phyloP scores from a whole-genome alignment of 2,888 invertebrate species.

The Kryphioiulus occultus region DNA sequence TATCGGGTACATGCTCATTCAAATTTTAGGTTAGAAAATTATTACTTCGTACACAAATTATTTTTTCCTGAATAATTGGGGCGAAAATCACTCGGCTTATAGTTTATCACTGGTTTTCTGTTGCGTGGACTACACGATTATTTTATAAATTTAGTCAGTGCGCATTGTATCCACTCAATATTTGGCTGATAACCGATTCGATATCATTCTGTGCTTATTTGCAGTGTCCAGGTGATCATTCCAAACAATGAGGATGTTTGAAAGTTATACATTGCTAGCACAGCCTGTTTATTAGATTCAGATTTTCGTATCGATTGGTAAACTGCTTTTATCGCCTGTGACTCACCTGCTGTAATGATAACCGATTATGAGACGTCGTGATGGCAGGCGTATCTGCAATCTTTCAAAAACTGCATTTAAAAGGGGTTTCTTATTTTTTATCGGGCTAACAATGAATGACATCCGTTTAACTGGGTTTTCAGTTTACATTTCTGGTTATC shows the following conservation, averaged over 20 bases:
- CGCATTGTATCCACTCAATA: not conserved
- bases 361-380: conserved; percentile 40
- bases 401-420: not conserved
- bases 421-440: not conserved
- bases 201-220: not conserved
- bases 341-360: conserved; percentile 7
- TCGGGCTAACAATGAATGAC: conserved; percentile 36
- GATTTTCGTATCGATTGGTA: not conserved
- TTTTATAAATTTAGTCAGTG: not conserved
- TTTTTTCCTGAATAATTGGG: not conserved
- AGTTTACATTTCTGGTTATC: conserved; percentile 27
- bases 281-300: not conserved
- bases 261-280: not conserved
- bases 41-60: not conserved
- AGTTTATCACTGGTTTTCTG: not conserved
- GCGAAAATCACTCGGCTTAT: not conserved
- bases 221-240: not conserved
- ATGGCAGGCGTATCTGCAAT: conserved; percentile 39
- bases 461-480: conserved; percentile 40
- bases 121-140: not conserved
- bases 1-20: not conserved
- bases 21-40: conserved; percentile 14
- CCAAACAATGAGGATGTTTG: conserved; percentile 11
- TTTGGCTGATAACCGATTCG: not conserved
- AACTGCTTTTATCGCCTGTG: conserved; percentile 20